Conservation (phyloP, 2,797 vertebrate species). For the Iguana delicatissima region DNA sequence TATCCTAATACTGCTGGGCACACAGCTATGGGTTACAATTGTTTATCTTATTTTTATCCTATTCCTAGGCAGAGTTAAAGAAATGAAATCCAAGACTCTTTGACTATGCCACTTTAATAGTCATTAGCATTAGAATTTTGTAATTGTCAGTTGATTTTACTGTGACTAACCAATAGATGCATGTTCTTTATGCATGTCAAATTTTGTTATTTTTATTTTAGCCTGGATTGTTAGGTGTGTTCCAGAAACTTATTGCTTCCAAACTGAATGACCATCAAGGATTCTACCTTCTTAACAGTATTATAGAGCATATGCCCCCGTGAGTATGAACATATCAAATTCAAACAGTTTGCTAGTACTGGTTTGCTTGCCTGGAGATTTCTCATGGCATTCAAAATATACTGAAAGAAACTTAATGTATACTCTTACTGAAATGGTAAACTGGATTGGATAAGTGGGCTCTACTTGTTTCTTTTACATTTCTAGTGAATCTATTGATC, state of each 20-base stretch:
- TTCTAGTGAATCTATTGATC: constrained; percentile 90
- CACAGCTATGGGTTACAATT: neutral
- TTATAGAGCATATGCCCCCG: constrained; percentile 96
- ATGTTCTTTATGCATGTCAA: neutral
- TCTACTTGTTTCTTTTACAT: constrained; percentile 54
- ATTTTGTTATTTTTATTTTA: constrained; percentile 69
- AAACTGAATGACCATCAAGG: constrained; percentile 99
- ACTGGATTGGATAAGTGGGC: neutral
- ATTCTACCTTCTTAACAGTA: constrained; percentile 98
- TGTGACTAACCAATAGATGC: neutral
- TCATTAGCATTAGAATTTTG: neutral
- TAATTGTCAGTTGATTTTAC: constrained; percentile 4
- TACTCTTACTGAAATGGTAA: neutral
- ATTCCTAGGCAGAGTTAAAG: neutral
- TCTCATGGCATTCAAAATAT: neutral
- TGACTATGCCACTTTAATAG: neutral
- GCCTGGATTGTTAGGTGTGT: constrained; percentile 97
- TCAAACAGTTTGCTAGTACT: constrained; percentile 13
- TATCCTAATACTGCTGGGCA: neutral
- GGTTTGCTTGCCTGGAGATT: neutral
- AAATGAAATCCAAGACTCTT: neutral
- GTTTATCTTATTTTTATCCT: neutral
- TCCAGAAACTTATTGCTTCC: constrained; percentile 98
- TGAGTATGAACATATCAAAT: constrained; percentile 78
- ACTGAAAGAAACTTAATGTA: neutral